Conservation (phyloP, 1,140 invertebrate genomes). For the Saxidomus purpurata region DNA sequence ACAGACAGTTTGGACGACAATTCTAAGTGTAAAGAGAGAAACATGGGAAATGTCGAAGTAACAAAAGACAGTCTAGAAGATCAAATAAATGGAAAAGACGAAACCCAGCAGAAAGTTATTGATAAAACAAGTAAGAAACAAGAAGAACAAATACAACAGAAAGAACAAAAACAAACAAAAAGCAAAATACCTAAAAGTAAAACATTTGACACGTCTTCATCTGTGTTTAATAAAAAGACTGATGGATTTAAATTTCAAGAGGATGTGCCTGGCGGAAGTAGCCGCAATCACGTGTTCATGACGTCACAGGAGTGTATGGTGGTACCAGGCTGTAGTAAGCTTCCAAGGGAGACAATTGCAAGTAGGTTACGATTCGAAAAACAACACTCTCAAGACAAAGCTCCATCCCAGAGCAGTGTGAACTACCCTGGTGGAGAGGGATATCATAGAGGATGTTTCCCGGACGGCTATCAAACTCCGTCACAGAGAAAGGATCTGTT, state of each 20-base stretch:
- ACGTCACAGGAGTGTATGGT: slow-evolving; percentile 67
- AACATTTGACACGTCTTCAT: slow-evolving; percentile 44
- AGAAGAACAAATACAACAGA: background rate
- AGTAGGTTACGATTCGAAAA: slow-evolving; percentile 64
- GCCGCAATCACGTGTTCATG: slow-evolving; percentile 63
- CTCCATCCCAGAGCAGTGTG: background rate
- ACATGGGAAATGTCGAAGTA: background rate
- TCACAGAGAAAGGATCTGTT: slow-evolving; percentile 61
- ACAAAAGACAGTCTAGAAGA: slow-evolving; percentile 35
- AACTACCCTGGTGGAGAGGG: background rate
- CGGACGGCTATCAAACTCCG: slow-evolving; percentile 54
- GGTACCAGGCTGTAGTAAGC: slow-evolving; percentile 61
- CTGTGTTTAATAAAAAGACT: slow-evolving; percentile 24
- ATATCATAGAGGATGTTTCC: slow-evolving; percentile 30
- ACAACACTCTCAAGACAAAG: slow-evolving; percentile 41
- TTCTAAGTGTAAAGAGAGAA: background rate
- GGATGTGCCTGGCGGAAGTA: background rate
- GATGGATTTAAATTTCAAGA: slow-evolving; percentile 37
- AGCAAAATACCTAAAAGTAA: slow-evolving; percentile 63
- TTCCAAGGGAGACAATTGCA: slow-evolving; percentile 65
- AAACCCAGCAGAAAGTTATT: background rate
- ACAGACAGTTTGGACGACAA: slow-evolving; percentile 24
- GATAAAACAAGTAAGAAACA: background rate
- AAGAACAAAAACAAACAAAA: slow-evolving; percentile 31
- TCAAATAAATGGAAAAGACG: background rate